Evolutionary conservation across 2,113 vertebrate species (phyloP), one percentile per base, ranked within the genome.

Genomic region (Mixornis gularis): DNA sequence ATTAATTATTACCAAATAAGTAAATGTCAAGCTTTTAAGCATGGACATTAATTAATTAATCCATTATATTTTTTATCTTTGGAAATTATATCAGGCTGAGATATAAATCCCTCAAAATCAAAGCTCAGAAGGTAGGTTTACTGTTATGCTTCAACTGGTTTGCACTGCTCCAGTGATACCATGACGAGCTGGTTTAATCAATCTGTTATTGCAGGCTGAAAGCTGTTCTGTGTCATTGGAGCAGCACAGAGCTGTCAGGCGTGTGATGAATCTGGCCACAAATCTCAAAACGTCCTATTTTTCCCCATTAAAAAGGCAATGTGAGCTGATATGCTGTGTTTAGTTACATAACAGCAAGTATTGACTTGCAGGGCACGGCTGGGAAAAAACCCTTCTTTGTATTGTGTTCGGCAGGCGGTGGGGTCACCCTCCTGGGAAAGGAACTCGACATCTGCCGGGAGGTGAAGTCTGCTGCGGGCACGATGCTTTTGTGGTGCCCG

Each of bases 161-260:
- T 76, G 83, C 58, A 9, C 43, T 36, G 56, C 79, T 89, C 51
- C 62, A 62, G 74, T 6, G 15, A 56, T 25, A 71, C 56, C 5
- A 3, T 6, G 7, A 91, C 4, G 2, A 88, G 38, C 79, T 79
- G 21, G 48, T 82, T 87, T 68, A 81, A 89, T 80, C 48, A 48
- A 87, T 80, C 92, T 19, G 63, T 88, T 94, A 26, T 32, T 85
- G 81, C 69, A 92, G 79, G 72, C 81, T 88, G 91, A 70, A 79
- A 88, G 89, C 58, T 89, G 93, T 85, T 93, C 77, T 82, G 63
- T 95, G 92, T 85, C 87, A 68, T 13, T 87, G 94, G 87, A 90
- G 90, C 73, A 64, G 93, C 43, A 17, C 88, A 82, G 79, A 78
- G 79, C 89, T 94, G 70, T 80, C 92, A 92, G 71, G 72, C 5